phyloP scores from a whole-genome alignment of 1,140 invertebrate genomes.

The Drosophila jambulina region DNA sequence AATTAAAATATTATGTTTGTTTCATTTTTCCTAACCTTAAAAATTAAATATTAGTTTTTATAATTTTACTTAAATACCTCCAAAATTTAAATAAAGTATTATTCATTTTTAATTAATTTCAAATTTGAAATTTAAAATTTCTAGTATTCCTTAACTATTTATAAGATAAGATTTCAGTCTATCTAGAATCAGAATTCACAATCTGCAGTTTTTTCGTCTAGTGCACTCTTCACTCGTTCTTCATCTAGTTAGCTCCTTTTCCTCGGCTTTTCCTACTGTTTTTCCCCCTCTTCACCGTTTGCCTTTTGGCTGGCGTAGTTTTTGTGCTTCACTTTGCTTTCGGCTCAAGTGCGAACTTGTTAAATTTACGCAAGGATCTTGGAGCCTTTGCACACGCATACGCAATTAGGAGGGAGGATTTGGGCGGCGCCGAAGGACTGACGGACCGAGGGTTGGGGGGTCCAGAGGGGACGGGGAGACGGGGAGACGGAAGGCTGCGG shows the following conservation, averaged over 20 bases:
- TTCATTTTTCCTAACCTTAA: too few relatives aligned
- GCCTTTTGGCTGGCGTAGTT: slow-evolving; percentile 59
- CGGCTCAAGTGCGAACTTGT: slow-evolving; percentile 79
- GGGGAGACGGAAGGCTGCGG: slow-evolving; percentile 20
- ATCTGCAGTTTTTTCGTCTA: not conserved
- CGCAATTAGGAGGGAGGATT: slow-evolving; percentile 67
- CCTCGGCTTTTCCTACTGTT: not conserved
- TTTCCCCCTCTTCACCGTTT: slow-evolving; percentile 1
- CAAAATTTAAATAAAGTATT: too few relatives aligned
- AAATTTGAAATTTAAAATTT: not conserved
- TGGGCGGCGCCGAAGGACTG: slow-evolving; percentile 5
- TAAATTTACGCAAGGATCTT: slow-evolving; percentile 79
- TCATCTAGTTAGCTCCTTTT: slow-evolving; percentile 32
- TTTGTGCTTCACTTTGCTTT: slow-evolving; percentile 64
- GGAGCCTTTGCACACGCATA: slow-evolving; percentile 71
- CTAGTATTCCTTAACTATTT: not conserved
- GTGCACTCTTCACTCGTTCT: slow-evolving; percentile 20
- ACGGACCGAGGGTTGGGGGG: not conserved
- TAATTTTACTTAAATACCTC: not conserved
- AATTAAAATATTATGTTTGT: too few relatives aligned
- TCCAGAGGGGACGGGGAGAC: not conserved
- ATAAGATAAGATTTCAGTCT: too few relatives aligned
- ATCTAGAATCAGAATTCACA: too few relatives aligned
- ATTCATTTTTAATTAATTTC: not conserved
- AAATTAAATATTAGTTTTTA: too few relatives aligned